Evolutionary conservation across 1,140 invertebrate genomes (phyloP), one percentile per base, ranked within the genome.

Genomic region (Drosophila parvula): DNA sequence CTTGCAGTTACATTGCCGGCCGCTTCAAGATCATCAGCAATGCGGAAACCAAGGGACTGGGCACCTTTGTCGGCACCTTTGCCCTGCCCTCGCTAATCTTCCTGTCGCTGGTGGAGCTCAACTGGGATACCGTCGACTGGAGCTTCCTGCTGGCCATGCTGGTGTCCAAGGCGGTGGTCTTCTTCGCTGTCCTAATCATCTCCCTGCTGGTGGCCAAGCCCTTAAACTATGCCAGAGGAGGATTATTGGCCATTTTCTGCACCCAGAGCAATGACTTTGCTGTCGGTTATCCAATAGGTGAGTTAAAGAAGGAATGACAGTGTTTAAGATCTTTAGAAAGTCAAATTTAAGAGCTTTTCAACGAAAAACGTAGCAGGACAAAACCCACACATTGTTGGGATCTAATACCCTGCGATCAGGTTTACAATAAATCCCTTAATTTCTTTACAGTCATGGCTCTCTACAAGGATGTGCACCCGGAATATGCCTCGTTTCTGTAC

Each of bases 211-310:
- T 97, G 16, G 95, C 95, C 8, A 95, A 95, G 91, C 96, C 97
- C 8, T 91, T 95, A 6, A 96, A 98, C 93, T 94, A 96, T 64
- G 97, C 96, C 12, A 94, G 95, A 82, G 97, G 97, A 58, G 98
- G 97, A 14, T 93, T 99, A 22, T 98, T 97, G 94, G 97, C 97
- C 27, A 99, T 99, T 80, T 99, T 99, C 92, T 97, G 96, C 50
- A 99, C 98, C 0, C 98, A 99, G 91, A 98, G 97, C 91, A 99
- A 99, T 94, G 98, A 99, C 93, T 99, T 99, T 94, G 98, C 98
- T 50, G 95, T 99, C 78, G 98, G 98, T 65, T 98, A 97, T 93
- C 98, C 98, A 5, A 98, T 99, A 86, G 95, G 97, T 98, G 94
- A 95, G 95, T 59, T n/a, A 2, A 0, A 9, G 4, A 18, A 4